Conservation (phyloP, 2,797 vertebrate genomes). For the Scolopax rusticola region DNA sequence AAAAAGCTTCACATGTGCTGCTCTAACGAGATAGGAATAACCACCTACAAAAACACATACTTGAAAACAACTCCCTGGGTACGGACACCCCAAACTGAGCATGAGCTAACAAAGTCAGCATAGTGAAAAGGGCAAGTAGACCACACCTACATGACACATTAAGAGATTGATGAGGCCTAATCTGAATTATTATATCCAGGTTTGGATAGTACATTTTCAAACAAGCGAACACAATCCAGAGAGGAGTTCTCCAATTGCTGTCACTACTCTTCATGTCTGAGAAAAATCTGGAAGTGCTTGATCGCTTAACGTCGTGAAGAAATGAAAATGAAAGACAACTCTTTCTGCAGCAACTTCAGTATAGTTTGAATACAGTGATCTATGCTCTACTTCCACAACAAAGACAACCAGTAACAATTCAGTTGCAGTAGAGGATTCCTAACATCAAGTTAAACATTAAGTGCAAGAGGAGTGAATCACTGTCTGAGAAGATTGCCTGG, state of each 20-base stretch:
- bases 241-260: neutral
- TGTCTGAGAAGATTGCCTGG: neutral
- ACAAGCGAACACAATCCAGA: neutral
- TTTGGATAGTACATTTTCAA: neutral
- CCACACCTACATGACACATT: neutral
- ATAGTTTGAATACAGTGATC: neutral
- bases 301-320: neutral
- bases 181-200: neutral
- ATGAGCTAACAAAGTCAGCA: neutral
- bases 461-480: neutral
- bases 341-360: neutral
- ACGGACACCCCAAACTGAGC: neutral
- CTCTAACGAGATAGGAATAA: neutral
- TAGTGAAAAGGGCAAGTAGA: neutral
- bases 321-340: neutral
- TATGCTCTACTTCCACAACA: neutral
- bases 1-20: neutral
- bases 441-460: neutral
- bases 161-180: neutral
- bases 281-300: neutral
- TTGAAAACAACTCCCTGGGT: neutral
- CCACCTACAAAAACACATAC: neutral
- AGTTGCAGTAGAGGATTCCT: neutral
- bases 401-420: neutral
- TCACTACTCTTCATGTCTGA: neutral